Conservation (phyloP, 2,797 vertebrate genomes). For the Microctenopoma stevenorrisi region DNA sequence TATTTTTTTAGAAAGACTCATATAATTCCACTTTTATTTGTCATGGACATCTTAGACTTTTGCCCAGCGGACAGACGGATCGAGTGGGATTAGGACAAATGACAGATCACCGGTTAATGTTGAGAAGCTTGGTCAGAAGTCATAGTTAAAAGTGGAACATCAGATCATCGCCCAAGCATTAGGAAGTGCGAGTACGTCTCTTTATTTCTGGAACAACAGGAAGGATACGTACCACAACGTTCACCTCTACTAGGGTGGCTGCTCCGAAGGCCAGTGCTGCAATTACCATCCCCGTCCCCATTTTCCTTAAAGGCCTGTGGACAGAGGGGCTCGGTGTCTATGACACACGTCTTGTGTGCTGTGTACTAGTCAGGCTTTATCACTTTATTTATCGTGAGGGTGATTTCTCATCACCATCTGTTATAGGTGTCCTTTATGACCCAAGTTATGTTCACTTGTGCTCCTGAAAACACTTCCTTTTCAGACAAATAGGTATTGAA, state of each 20-base stretch:
- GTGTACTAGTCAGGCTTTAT: conserved; percentile 9
- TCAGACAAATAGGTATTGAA: no score
- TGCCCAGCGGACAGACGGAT: no score
- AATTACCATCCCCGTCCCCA: conserved; percentile 93
- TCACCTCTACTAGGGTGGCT: conserved; percentile 90
- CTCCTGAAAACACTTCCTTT: not conserved
- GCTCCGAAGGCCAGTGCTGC: conserved; percentile 92
- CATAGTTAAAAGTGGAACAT: no score
- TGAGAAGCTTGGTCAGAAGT: no score
- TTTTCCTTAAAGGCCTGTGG: conserved; percentile 91
- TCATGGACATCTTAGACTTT: not conserved
- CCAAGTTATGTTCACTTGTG: not conserved
- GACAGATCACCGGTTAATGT: no score
- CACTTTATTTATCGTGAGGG: not conserved
- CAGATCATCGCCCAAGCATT: no score
- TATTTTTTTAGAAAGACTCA: not conserved
- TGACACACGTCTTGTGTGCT: not conserved
- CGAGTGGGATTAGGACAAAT: no score
- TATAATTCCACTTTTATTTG: not conserved
- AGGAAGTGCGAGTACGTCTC: no score
- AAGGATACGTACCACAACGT: conserved; percentile 86
- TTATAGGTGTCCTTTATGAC: conserved; percentile 10
- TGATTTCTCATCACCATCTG: conserved; percentile 20
- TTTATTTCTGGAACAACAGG: not conserved
- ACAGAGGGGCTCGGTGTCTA: conserved; percentile 7